Percentiles rank a stretch among this genome's conserved stretches.
Evolutionary conservation across 1,140 invertebrate genomes (phyloP).

Genomic region (Metaphire vulgaris): DNA sequence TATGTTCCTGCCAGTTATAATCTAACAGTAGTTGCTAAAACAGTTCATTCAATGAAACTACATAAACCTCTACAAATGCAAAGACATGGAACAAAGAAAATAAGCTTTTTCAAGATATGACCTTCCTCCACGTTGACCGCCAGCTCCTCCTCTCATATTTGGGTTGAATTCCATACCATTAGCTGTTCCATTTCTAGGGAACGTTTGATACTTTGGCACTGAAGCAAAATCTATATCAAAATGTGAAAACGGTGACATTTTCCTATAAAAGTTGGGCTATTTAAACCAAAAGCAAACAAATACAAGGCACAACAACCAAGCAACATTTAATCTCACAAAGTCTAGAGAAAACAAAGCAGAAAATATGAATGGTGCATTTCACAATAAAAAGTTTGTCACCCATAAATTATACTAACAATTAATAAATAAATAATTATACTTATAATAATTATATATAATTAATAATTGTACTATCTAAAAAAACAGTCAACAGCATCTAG

Average conservation of each 20-base stretch:
- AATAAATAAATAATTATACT: not conserved
- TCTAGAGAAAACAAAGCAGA: not conserved
- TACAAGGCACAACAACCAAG: no score
- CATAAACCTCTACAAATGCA: not conserved
- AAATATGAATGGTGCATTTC: not conserved
- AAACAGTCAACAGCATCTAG: not conserved
- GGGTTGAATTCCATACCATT: not conserved
- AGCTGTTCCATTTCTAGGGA: not conserved
- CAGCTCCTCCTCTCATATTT: not conserved
- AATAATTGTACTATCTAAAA: not conserved
- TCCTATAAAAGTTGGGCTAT: no score
- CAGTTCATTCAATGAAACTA: not conserved
- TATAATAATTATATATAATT: not conserved
- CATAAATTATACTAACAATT: not conserved
- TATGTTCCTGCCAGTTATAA: no score
- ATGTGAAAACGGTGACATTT: no score
- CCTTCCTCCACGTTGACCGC: not conserved
- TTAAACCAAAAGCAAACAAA: no score
- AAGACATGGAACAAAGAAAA: not conserved
- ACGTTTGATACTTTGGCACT: not conserved
- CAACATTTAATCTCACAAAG: not conserved
- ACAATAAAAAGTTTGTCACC: not conserved
- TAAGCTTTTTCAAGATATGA: not conserved
- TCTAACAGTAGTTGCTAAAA: no score
- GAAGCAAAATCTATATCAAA: not conserved